phyloP scores from a whole-genome alignment of 1,140 invertebrate genomes.

The Scaptomyza graminum region DNA sequence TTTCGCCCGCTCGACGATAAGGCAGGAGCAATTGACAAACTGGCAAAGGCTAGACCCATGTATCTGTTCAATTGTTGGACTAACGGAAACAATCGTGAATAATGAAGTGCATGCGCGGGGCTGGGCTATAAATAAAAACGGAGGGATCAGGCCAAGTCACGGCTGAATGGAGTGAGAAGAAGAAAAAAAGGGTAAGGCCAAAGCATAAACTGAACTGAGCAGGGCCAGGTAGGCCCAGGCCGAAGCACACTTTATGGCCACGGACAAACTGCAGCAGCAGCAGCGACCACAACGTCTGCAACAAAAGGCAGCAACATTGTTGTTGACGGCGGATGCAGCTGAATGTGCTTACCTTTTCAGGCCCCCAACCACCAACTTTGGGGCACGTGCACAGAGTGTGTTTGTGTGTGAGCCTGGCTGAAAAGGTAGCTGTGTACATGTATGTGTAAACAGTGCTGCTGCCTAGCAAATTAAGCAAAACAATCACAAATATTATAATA shows the following conservation, averaged over 20 bases:
- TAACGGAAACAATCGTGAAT: constrained; percentile 73
- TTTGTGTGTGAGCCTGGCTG: neutral
- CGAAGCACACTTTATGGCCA: constrained; percentile 15
- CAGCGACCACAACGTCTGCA: constrained; percentile 1
- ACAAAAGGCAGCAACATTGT: neutral
- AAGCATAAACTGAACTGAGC: constrained; percentile 5
- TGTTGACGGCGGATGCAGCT: constrained; percentile 19
- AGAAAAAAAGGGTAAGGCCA: constrained; percentile 48
- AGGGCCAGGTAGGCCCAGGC: constrained; percentile 37
- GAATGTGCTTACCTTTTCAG: too few relatives aligned
- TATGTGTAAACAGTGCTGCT: constrained; percentile 13
- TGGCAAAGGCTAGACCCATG: constrained; percentile 9
- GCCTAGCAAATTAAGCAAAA: constrained; percentile 48
- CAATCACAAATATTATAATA: constrained; percentile 53
- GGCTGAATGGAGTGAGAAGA: constrained; percentile 50
- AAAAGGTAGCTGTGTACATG: too few relatives aligned
- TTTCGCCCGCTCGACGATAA: constrained; percentile 57
- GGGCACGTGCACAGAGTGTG: constrained; percentile 10
- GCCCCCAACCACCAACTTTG: too few relatives aligned
- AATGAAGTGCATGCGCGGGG: constrained; percentile 59
- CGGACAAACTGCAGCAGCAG: constrained; percentile 15
- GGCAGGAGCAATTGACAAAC: constrained; percentile 5
- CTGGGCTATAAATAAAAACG: constrained; percentile 60
- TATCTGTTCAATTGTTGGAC: constrained; percentile 41
- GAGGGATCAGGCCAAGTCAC: constrained; percentile 40